Base-by-base conservation (phyloP, 2,888 invertebrate species). In the Spialia ferax region DNA sequence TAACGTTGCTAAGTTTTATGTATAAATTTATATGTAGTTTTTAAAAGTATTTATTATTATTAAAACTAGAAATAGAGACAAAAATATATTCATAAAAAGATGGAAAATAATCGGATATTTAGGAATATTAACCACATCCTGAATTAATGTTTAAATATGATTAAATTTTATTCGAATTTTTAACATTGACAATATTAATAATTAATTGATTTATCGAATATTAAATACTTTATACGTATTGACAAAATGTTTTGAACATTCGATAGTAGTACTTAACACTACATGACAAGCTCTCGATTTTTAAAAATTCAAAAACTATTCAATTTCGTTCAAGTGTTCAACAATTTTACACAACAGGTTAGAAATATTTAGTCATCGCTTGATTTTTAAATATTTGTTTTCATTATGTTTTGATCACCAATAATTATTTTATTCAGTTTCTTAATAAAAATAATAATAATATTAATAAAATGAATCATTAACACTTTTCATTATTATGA, bases 201-300 rank as follows among this genome's bases (percentile, higher is more conserved):
- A 77, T 79, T 72, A 68, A 74, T 80, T 82, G 80, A 78, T 81
- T 82, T 80, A 78, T 79, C 78, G 78, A 78, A 66, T 60, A 60
- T 60, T 26, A 66, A 66, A 60, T 61, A 60, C n/a, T 22, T 59
- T 42, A 23, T 66, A 66, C 60, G 60, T 66, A 91, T 92, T 90
- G 91, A 92, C 92, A 87, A 79, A 85, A 87, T 84, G 83, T 84
- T 92, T 91, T 91, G 89, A 90, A 92, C 90, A 86, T 89, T 88
- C 77, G 80, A 83, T 84, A 83, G 82, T 80, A 77, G 23, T 54
- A 29, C 87, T 88, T 88, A 88, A 69, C 68, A 73, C 86, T 89
- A 88, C 70, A 86, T 86, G 89, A 90, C 87, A 91, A 91, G 91
- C 91, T 91, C 91, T 82, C 83, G 79, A 84, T 82, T 82, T 85